These are phyloP conservation scores for Pherbina coryleti DNA, from an alignment of 2,888 invertebrate species.

Conservation along the genomic window DNA sequence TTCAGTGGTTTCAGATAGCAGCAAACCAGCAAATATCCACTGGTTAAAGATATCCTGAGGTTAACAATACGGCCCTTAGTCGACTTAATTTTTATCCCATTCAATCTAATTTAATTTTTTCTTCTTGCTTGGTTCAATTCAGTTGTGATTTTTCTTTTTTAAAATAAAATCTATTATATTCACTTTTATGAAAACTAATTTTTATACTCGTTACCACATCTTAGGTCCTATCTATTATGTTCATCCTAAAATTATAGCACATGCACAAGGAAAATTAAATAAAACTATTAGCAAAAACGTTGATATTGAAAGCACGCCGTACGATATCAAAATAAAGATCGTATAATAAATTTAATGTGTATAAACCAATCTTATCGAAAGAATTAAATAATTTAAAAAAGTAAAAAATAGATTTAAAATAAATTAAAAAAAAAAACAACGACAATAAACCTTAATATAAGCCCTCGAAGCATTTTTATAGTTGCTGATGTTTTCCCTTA, in stretches of 20 bases:
- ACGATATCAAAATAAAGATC: conserved; percentile 70
- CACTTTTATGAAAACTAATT: neutral
- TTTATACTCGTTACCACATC: conserved; percentile 20
- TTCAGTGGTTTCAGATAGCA: too few relatives aligned
- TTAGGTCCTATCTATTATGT: conserved; percentile 63
- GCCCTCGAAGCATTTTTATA: too few relatives aligned
- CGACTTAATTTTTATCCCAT: too few relatives aligned
- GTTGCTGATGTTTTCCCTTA: too few relatives aligned
- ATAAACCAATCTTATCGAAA: neutral
- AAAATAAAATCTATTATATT: neutral
- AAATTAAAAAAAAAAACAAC: neutral
- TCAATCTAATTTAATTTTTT: too few relatives aligned
- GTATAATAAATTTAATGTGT: conserved; percentile 55
- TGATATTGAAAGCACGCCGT: conserved; percentile 65
- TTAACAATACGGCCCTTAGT: too few relatives aligned
- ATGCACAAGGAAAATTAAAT: conserved; percentile 65
- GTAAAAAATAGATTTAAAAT: neutral
- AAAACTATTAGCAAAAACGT: conserved; percentile 60
- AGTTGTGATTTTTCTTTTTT: too few relatives aligned
- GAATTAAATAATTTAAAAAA: neutral
- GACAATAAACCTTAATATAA: conserved; percentile 11
- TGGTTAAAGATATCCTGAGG: too few relatives aligned
- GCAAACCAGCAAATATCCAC: too few relatives aligned
- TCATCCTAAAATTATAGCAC: conserved; percentile 66
- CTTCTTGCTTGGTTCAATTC: too few relatives aligned